Percentiles rank a stretch among this genome's conserved stretches.
phyloP scores from a whole-genome alignment of 2,888 invertebrate species.

The Cantharis flavilabris region DNA sequence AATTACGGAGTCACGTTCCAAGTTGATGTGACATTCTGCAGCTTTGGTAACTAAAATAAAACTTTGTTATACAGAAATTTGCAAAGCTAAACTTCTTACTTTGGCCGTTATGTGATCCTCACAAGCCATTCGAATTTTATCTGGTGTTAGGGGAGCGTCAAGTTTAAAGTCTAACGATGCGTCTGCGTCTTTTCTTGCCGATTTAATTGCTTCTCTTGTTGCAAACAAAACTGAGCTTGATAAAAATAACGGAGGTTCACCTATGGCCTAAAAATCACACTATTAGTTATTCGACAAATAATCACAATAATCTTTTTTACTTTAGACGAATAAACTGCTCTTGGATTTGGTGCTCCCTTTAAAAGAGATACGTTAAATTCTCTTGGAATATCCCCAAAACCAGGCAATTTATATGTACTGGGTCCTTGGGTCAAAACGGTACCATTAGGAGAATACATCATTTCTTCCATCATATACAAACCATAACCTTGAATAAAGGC shows the following conservation, averaged over 20 bases:
- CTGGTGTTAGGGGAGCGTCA: conserved; percentile 86
- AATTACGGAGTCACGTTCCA: conserved; percentile 64
- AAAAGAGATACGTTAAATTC: conserved; percentile 92
- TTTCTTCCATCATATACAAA: conserved; percentile 86
- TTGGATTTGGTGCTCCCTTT: conserved; percentile 85
- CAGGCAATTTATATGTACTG: conserved; percentile 92
- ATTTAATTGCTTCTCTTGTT: conserved; percentile 82
- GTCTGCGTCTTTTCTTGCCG: conserved; percentile 76
- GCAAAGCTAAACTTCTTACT: conserved; percentile 55
- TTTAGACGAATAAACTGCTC: conserved; percentile 95
- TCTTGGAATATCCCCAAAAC: conserved; percentile 87
- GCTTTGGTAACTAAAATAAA: conserved; percentile 55
- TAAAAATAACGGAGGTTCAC: conserved; percentile 92
- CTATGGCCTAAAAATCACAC: conserved; percentile 75
- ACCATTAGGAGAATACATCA: conserved; percentile 84
- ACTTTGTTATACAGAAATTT: background rate
- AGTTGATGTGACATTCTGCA: conserved; percentile 58
- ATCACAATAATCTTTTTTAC: conserved; percentile 56
- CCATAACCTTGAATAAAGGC: conserved; percentile 95
- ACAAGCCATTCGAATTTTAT: conserved; percentile 88
- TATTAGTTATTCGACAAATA: background rate
- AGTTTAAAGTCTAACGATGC: conserved; percentile 64
- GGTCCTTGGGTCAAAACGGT: conserved; percentile 84
- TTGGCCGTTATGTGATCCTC: conserved; percentile 79
- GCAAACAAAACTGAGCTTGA: conserved; percentile 89